These are phyloP conservation scores for Pelodiscus sinensis DNA, from an alignment of 2,113 vertebrate species.

Conservation along the genomic window DNA sequence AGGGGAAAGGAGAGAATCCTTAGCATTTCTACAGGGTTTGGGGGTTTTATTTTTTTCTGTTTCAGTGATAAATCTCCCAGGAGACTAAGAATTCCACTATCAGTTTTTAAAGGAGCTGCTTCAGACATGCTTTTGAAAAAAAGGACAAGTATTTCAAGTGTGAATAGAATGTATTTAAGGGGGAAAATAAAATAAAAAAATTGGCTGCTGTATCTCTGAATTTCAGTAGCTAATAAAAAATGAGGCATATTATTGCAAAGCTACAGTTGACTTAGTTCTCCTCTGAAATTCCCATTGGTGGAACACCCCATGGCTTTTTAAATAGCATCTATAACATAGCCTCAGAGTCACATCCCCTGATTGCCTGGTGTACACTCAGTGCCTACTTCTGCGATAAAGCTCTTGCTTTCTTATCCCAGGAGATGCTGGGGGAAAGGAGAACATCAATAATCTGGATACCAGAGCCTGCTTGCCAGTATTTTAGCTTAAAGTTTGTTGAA, in stretches of 20 bases:
- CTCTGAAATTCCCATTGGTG: not conserved
- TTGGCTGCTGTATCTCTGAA: not conserved
- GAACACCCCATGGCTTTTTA: not conserved
- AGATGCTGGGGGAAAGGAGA: not conserved
- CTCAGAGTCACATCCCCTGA: not conserved
- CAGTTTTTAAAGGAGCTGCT: constrained; percentile 18
- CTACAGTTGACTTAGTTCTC: not conserved
- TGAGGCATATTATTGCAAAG: not conserved
- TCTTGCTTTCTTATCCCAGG: not conserved
- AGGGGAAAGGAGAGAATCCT: not conserved
- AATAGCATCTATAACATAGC: not conserved
- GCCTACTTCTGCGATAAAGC: not conserved
- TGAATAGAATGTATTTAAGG: not conserved
- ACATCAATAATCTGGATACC: not conserved
- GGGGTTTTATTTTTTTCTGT: not conserved
- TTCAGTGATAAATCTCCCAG: constrained; percentile 13
- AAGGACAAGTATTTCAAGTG: not conserved
- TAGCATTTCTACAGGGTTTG: not conserved
- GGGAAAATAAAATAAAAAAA: not conserved
- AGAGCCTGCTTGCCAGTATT: not conserved
- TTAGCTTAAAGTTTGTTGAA: not conserved
- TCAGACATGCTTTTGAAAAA: not conserved
- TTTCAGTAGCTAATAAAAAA: not conserved
- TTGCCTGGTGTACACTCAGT: constrained; percentile 6
- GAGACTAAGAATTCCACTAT: not conserved